Percentiles rank a stretch among this genome's conserved stretches.
These are phyloP conservation scores for Dasysyrphus tricinctus DNA, from an alignment of 2,888 invertebrate genomes.

Conservation along the genomic window DNA sequence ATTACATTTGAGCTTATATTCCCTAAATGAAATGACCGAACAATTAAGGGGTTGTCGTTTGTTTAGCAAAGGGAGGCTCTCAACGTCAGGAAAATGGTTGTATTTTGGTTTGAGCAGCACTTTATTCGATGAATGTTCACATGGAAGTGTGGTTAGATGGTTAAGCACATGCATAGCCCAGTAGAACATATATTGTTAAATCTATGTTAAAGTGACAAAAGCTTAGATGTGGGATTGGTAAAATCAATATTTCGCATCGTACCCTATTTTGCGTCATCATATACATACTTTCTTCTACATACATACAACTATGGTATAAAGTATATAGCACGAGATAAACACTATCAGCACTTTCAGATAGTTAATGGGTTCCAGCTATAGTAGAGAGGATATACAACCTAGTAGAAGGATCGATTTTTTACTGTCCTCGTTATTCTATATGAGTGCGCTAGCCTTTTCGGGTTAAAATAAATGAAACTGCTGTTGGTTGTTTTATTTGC, in stretches of 20 bases:
- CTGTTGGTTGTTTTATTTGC: constrained; percentile 2
- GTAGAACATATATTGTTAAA: background rate
- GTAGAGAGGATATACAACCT: background rate
- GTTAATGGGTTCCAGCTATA: constrained; percentile 23
- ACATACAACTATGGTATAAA: background rate
- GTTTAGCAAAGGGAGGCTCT: background rate
- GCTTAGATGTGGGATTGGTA: constrained; percentile 6
- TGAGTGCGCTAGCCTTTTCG: constrained; percentile 34
- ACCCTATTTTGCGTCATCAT: constrained; percentile 26
- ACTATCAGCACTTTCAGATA: constrained; percentile 46
- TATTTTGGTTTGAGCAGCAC: constrained; percentile 35
- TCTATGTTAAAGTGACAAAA: constrained; percentile 22
- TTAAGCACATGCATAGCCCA: background rate
- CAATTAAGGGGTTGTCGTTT: constrained; percentile 29
- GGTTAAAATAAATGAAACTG: constrained; percentile 14
- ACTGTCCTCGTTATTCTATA: constrained; percentile 9
- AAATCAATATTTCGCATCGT: constrained; percentile 34
- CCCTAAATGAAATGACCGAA: constrained; percentile 26
- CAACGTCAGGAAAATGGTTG: constrained; percentile 3
- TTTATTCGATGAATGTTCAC: constrained; percentile 23
- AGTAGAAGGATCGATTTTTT: constrained; percentile 39
- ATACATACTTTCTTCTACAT: background rate
- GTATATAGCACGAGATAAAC: constrained; percentile 39
- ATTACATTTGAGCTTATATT: constrained; percentile 33
- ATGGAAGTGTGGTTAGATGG: constrained; percentile 3